Evolutionary conservation across 1,140 invertebrate genomes (phyloP), one percentile per base, ranked within the genome.

Genomic region (Rhynchophorus ferrugineus): DNA sequence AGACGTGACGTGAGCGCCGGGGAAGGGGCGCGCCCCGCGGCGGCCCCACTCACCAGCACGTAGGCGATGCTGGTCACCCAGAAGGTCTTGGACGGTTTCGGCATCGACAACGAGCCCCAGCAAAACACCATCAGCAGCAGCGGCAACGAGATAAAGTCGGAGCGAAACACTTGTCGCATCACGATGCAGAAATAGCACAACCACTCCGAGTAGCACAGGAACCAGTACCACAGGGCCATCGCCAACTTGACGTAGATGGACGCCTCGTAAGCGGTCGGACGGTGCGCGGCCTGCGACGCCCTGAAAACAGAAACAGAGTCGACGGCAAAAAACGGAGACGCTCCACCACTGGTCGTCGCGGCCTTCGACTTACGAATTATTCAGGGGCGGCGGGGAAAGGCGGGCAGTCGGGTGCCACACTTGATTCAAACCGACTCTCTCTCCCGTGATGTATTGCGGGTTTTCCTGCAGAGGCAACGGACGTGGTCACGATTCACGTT

Each of bases 41-140:
- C n/a, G n/a, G n/a, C n/a, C n/a, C n/a, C n/a, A 29, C 50, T 44
- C 43, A 55, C 53, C 45, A 55, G 41, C 11, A 44, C 42, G 17
- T 55, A 55, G 7, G 53, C 29, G n/a, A 55, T 55, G 0, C 13
- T 38, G 7, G 34, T 16, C 6, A 49, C 33, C 53, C 53, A 55
- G 16, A 37, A 55, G 1, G 42, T 55, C 38, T 37, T 55, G 5
- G 46, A 42, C 2, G 53, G 53, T 29, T 49, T 49, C 2, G 53
- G 53, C 6, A 55, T 18, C 3, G 47, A 44, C 13, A 55, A 18
- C 2, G 39, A 18, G 1, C 53, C 53, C 53, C 53, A 55, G 13
- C 45, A 49, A 21, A 55, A 55, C 2, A 39, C 46, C 9, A 55
- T 13, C 1, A 55, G 22, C 9, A 29, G 17, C 37, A 55, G 18